Evolutionary conservation across 2,888 invertebrate genomes (phyloP), one percentile per base, ranked within the genome.

Genomic region (Sericinus montela): DNA sequence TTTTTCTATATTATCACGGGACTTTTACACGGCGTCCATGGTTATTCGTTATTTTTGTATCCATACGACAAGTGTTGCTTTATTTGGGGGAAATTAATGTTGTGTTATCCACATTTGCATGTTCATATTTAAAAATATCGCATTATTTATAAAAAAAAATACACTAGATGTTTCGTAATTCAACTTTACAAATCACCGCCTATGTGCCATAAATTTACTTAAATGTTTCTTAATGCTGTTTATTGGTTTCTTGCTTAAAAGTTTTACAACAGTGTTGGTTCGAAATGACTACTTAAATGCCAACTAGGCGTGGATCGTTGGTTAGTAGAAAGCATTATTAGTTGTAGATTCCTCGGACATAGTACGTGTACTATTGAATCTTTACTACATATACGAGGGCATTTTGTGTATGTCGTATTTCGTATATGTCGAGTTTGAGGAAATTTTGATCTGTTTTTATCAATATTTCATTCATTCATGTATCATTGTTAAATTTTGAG

Each of bases 141-240:
- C 19, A 23, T 30, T 4, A 14, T 23, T 11, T 41, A 32, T 6
- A 29, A 36, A 25, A 43, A 42, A 15, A 29, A 11, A 37, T 42
- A 45, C 42, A 51, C 37, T 41, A 38, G 16, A 29, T 25, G 32
- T 51, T 51, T 32, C 37, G 41, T 45, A 41, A 45, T 25, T 45
- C 40, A 41, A 45, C 42, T 36, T 37, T 38, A 51, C 37, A 51
- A 50, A 46, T 51, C 37, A 41, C 32, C 30, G 45, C 28, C 40
- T 41, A 50, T 50, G 30, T 40, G 45, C 25, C n/a, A 45, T 50
- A 45, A 45, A 42, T 51, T 45, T 38, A 36, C 13, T 46, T 51
- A 37, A 45, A 51, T 37, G 50, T 51, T 15, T 51, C 15, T 34
- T 51, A 51, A 51, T 45, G 41, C 42, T 45, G 50, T 50, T 45